phyloP scores from a whole-genome alignment of 2,888 invertebrate genomes.

The Bruchidius siliquastri region DNA sequence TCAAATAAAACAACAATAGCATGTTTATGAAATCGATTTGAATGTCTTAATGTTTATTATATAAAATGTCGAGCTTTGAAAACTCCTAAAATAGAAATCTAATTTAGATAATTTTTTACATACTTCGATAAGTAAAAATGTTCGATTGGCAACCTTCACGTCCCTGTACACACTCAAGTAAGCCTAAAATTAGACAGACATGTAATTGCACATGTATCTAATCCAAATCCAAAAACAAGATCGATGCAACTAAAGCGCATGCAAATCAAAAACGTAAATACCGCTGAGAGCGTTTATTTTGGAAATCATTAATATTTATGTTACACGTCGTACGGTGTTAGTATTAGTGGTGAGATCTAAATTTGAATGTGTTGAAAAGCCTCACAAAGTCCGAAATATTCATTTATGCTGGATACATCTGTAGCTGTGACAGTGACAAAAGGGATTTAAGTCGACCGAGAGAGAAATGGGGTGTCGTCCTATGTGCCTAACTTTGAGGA shows the following conservation, averaged over 20 bases:
- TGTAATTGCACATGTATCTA: background rate
- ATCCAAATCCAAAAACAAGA: background rate
- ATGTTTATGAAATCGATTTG: too few species aligned
- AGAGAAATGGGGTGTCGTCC: constrained; percentile 14
- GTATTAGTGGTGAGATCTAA: constrained; percentile 16
- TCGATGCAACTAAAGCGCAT: background rate
- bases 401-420: constrained; percentile 33
- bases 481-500: background rate
- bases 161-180: too few species aligned
- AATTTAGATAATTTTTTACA: too few species aligned
- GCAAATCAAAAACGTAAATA: background rate
- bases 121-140: too few species aligned
- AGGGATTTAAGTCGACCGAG: constrained; percentile 25
- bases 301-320: constrained; percentile 13
- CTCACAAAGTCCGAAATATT: constrained; percentile 29
- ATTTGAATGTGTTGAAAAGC: constrained; percentile 31
- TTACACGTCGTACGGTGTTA: constrained; percentile 5
- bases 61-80: too few species aligned
- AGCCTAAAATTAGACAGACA: too few species aligned
- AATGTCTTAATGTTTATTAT: too few species aligned
- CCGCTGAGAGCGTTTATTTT: constrained; percentile 3
- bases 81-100: too few species aligned
- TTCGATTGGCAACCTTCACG: too few species aligned
- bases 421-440: constrained; percentile 37
- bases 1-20: too few species aligned